Base-by-base conservation (phyloP, 2,113 vertebrate species). In the Rhodinocichla rosea region DNA sequence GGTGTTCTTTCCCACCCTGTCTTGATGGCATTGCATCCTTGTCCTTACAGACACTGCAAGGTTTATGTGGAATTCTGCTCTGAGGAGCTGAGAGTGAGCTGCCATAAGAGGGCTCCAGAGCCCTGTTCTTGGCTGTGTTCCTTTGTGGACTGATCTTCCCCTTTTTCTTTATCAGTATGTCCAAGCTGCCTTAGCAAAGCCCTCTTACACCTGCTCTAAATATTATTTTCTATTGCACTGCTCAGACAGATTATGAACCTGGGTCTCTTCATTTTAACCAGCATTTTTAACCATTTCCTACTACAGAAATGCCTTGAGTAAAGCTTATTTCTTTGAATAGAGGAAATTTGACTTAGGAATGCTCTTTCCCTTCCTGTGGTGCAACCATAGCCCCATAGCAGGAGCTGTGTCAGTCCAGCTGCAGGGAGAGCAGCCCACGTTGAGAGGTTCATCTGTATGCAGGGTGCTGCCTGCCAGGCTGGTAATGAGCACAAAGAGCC, bases 31-130 rank as follows among this genome's bases (percentile, higher is more conserved):
- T 6, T 33, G 26, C 18, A 26, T n/a, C 68, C 47, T 83, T 40
- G 13, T 32, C 50, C 87, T 3, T 28, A 3, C 49, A 32, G 63
- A 21, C 22, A 0, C 32, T 23, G 0, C 0, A 44, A 45, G 45
- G 45, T 1, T 0, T 27, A 2, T 0, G 0, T 15, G 22, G 75
- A 55, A 18, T 30, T 69, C 13, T 37, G 70, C 55, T 92, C 33
- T 0, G 6, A 50, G 52, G 76, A 24, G 56, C 77, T 86, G 68
- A 37, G 45, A 95, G 13, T 3, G 44, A 82, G 37, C 71, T 81
- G 90, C 94, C 98, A 6, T 94, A 84, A 98, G 98, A 87, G 97
- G 98, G 97, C 97, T 75, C 79, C 96, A 87, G 79, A 97, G 89
- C 83, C 86, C 95, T 71, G 84, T 62, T 83, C 76, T 93, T 96